Base-by-base conservation (phyloP, 2,888 invertebrate genomes). In the Dicycla oo region DNA sequence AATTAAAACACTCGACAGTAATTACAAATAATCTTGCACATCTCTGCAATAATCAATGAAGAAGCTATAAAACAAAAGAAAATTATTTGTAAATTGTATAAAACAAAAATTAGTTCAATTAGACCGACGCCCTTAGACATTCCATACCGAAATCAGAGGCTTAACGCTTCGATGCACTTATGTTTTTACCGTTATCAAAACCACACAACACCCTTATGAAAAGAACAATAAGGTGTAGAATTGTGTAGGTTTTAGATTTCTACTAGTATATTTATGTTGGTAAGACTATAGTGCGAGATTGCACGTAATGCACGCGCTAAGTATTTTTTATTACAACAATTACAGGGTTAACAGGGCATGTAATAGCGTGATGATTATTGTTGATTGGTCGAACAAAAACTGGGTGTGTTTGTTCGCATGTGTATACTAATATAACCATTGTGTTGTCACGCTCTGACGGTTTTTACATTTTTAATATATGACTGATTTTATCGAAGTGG, bases 321-420 rank as follows among this genome's bases (percentile, higher is more conserved):
- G 79, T 84, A 78, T 89, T 91, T 92, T 94, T 93, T 92, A 90
- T 89, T 86, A 79, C 77, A 84, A 87, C 90, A 88, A 91, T 92
- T 91, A 89, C 87, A 89, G 90, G 91, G 93, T 92, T 93, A 93
- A 91, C 90, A 88, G 90, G 84, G 88, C 93, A 90, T 94, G 92
- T 93, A 93, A 94, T 93, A 84, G 86, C 82, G 85, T 81, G 77
- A 75, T 77, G 81, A 82, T 90, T 91, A 92, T 91, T 91, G 88
- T 89, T 88, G 89, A 91, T 91, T 92, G 90, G 89, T 83, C 72
- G 77, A 71, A 89, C 86, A 91, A 91, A 91, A 91, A 89, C 81
- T 80, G 83, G 84, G 82, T 81, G 86, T 87, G 85, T 87, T 86
- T 87, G 77, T 67, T 69, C 66, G 68, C 45, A 60, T 63, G 56